Evolutionary conservation across 2,888 invertebrate genomes (phyloP), one percentile per base, ranked within the genome.

Genomic region (Apomyelois bistriatella): DNA sequence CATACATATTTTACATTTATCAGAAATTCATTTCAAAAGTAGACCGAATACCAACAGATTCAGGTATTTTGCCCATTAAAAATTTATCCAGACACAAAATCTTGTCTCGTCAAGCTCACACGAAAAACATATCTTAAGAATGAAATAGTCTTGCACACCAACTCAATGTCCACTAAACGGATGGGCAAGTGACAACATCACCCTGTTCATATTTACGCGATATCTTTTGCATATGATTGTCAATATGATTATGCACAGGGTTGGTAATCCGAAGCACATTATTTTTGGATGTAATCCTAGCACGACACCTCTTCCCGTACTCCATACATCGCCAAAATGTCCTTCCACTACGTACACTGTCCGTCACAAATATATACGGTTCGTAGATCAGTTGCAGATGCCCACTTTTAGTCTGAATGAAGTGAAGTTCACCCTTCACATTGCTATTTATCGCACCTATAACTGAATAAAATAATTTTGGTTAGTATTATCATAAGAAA

Each of bases 301-400:
- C 90, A n/a, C 90, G 80, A 66, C 90, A 90, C 42, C 88, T 78
- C 62, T 84, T 88, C 13, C 88, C 85, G 56, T 90, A 90, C 57
- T 90, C 90, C 86, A 89, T 87, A 62, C 91, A 91, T 43, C 89
- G 73, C 91, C 91, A 91, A 62, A 90, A 89, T 4, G 90, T 90
- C 46, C 90, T 74, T 7, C 90, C 90, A 62, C 90, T 89, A 7
- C 90, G 79, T 49, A 90, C 89, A 70, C 90, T 87, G 70, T 90
- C 90, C 49, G 90, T 89, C 60, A 90, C 90, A 65, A 89, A 90
- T 58, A 90, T 90, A 57, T 89, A 90, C 0, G 88, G 85, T 62
- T 90, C 90, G 58, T 90, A 80, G 55, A 90, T 90, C 60, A 90
- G 68, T 58, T 90, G 90, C 1, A 90, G 74, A 57, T 89, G 90